Base-by-base conservation (phyloP, 2,113 vertebrate species). In the Arizona elegans region DNA sequence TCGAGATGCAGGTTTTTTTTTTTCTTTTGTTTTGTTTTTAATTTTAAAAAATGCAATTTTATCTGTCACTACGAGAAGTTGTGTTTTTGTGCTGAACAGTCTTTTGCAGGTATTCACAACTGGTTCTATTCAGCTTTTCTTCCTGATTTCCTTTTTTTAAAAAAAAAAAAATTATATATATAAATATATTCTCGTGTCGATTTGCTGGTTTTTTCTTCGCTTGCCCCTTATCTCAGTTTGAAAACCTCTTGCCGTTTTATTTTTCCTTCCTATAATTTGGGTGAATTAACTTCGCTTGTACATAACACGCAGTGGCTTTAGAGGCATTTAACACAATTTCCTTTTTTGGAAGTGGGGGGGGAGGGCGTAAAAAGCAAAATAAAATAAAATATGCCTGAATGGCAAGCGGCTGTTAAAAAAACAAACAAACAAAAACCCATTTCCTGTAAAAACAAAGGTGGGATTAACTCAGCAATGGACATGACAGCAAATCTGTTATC, bases 1-100 rank as follows among this genome's bases (percentile, higher is more conserved):
- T 96, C 95, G 11, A 97, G 96, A 96, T 85, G 94, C 96, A 96
- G 97, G 94, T 97, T 96, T 98, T 96, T 29, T 29, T 29, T 3
- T 65, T 65, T 4, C 1, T 12, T 47, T 47, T 47, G 3, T 3
- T 47, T 47, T 47, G 43, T 3, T 29, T 23, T 23, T 58, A 8
- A 54, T 54, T 58, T 58, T 8, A 58, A 58, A 58, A 29, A 97
- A 97, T 95, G 92, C 95, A 24, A 88, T 94, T 50, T 96, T 96
- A 70, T 96, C 97, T 96, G 96, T 96, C 96, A 95, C 96, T 97
- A 96, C 97, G 94, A 96, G 29, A 97, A 97, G 97, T 97, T 94
- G 97, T 98, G 97, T 98, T 92, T 92, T 98, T 92, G 97, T 98
- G 98, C 97, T 86, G 95, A 98, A 95, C 96, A 96, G 97, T 98